Evolutionary conservation across 2,888 invertebrate genomes (phyloP).

Genomic region (Deilephila elpenor): DNA sequence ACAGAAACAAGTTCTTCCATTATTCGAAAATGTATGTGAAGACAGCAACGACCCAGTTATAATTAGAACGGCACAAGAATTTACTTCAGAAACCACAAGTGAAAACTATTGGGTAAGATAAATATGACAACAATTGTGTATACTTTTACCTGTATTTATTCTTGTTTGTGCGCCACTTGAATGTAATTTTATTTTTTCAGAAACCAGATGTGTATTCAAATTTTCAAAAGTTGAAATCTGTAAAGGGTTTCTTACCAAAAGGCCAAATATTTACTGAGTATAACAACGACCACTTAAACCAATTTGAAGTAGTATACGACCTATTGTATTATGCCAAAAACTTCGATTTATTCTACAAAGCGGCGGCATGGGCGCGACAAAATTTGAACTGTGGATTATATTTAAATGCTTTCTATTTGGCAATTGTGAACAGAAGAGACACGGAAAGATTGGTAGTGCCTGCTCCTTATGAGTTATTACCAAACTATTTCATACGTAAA

Average conservation of each 20-base stretch:
- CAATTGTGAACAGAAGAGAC: constrained; percentile 84
- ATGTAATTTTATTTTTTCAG: constrained; percentile 54
- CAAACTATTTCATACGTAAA: constrained; percentile 87
- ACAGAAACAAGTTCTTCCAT: constrained; percentile 67
- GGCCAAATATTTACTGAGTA: constrained; percentile 75
- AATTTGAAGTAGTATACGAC: constrained; percentile 71
- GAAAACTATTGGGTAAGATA: constrained; percentile 65
- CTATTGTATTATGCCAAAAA: constrained; percentile 83
- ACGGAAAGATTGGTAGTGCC: constrained; percentile 85
- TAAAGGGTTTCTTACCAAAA: constrained; percentile 63
- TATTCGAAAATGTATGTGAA: constrained; percentile 78
- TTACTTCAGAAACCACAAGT: constrained; percentile 55
- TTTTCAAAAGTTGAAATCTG: constrained; percentile 56
- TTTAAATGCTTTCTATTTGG: constrained; percentile 85
- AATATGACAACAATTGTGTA: not conserved
- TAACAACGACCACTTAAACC: constrained; percentile 60
- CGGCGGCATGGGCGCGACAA: constrained; percentile 84
- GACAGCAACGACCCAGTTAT: constrained; percentile 59
- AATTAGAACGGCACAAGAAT: constrained; percentile 59
- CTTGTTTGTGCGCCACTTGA: too few species aligned
- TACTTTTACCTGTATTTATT: too few species aligned
- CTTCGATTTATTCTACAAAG: constrained; percentile 84
- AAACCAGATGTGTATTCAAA: constrained; percentile 59
- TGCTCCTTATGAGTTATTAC: constrained; percentile 87
- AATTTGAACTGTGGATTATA: constrained; percentile 87